Percentiles rank a stretch among this genome's conserved stretches.
Conservation (phyloP, 1,140 invertebrate species). For the Bombyx mandarina region DNA sequence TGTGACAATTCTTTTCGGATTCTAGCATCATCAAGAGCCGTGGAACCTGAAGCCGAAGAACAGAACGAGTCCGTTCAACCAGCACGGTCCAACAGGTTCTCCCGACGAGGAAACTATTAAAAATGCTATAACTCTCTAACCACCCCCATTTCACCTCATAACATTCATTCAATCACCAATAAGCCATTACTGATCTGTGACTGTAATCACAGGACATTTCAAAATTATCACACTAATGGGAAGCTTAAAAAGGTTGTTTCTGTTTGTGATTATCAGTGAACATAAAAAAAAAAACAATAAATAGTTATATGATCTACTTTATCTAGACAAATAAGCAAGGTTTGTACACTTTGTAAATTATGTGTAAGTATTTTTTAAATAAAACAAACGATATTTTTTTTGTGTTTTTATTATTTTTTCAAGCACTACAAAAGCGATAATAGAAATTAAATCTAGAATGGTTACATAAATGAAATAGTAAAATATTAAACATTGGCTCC, state of each 20-base stretch:
- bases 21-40: constrained; percentile 36
- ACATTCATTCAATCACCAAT: constrained; percentile 1
- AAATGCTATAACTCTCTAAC: not conserved
- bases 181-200: not conserved
- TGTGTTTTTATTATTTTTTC: constrained; percentile 12
- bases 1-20: not conserved
- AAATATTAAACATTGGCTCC: too few relatives aligned
- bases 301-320: too few relatives aligned
- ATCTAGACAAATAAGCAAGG: too few relatives aligned
- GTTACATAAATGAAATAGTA: too few relatives aligned
- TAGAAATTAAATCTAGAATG: not conserved
- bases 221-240: too few relatives aligned
- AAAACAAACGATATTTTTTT: constrained; percentile 40
- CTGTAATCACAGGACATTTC: not conserved
- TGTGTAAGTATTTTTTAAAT: constrained; percentile 58
- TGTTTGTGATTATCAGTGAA: too few relatives aligned
- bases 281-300: too few relatives aligned
- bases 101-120: constrained; percentile 33
- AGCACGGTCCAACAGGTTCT: constrained; percentile 35
- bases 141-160: constrained; percentile 2
- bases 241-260: too few relatives aligned
- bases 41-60: constrained; percentile 40
- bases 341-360: constrained; percentile 48
- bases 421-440: not conserved
- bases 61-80: constrained; percentile 40